Percentiles rank a stretch among this genome's conserved stretches.
Evolutionary conservation across 2,888 invertebrate species (phyloP).

Genomic region (Scaptomyza flava): DNA sequence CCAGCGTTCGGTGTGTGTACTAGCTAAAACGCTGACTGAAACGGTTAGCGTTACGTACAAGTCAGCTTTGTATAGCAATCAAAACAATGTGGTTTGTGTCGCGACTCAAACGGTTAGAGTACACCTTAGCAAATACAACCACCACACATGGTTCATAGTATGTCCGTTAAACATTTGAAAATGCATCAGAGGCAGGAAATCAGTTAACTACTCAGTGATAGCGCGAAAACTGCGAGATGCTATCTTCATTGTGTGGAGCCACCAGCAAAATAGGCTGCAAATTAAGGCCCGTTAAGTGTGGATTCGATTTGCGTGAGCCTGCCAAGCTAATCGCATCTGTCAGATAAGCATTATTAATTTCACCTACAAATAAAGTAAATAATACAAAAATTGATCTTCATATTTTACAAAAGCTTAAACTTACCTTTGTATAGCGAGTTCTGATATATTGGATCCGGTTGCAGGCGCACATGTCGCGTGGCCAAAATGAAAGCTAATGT

Average conservation of each 20-base stretch:
- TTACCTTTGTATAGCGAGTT: constrained; percentile 89
- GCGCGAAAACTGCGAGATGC: constrained; percentile 91
- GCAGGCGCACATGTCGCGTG: constrained; percentile 93
- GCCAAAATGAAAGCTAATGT: constrained; percentile 97
- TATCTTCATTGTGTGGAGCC: constrained; percentile 86
- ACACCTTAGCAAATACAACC: constrained; percentile 9
- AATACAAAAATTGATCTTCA: background rate
- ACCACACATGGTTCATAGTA: constrained; percentile 6
- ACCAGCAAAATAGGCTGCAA: constrained; percentile 92
- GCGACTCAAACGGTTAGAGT: constrained; percentile 3
- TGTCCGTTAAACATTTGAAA: constrained; percentile 29
- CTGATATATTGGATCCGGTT: constrained; percentile 91
- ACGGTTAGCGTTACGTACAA: constrained; percentile 1
- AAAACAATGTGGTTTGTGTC: background rate
- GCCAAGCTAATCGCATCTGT: constrained; percentile 94
- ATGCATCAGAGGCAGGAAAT: constrained; percentile 22
- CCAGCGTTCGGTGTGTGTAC: constrained; percentile 4
- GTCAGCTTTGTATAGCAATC: background rate
- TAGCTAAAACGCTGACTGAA: constrained; percentile 6
- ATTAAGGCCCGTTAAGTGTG: constrained; percentile 86
- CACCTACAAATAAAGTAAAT: constrained; percentile 86
- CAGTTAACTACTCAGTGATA: constrained; percentile 54
- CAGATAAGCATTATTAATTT: constrained; percentile 94
- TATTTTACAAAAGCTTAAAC: background rate
- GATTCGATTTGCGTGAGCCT: constrained; percentile 91